Evolutionary conservation across 2,888 invertebrate genomes (phyloP).

Genomic region (Charanyca ferruginea): DNA sequence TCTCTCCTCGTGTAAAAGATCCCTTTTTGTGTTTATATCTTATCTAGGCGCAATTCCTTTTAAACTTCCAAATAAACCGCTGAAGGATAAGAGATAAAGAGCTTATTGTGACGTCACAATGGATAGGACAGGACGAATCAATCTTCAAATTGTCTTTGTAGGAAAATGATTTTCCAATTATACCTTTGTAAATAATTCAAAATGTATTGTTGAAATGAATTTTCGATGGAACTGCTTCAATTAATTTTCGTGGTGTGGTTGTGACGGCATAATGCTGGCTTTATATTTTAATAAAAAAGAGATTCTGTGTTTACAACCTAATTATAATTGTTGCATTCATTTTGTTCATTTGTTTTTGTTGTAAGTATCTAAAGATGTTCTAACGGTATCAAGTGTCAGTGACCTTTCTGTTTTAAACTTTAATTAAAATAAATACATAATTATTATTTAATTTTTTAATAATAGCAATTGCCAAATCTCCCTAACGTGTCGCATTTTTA

Average conservation of each 20-base stretch:
- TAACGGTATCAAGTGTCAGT: too few relatives aligned
- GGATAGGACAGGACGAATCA: conserved; percentile 58
- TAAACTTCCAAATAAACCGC: conserved; percentile 61
- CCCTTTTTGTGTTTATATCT: conserved; percentile 61
- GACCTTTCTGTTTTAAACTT: too few relatives aligned
- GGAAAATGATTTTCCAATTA: conserved; percentile 52
- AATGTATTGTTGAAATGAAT: neutral
- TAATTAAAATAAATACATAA: too few relatives aligned
- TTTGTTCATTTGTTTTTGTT: neutral
- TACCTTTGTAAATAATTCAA: conserved; percentile 32
- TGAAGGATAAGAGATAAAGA: conserved; percentile 63
- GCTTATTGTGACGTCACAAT: conserved; percentile 56
- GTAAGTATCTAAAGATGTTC: neutral
- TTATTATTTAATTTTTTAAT: too few relatives aligned
- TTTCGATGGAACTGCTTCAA: conserved; percentile 5
- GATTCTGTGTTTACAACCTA: neutral
- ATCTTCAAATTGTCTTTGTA: conserved; percentile 60
- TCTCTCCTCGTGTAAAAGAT: neutral
- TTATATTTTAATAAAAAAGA: neutral
- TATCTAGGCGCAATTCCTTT: conserved; percentile 62
- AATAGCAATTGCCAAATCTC: too few relatives aligned
- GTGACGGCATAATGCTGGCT: conserved; percentile 10
- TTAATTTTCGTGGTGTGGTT: conserved; percentile 33
- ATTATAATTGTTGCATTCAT: neutral
- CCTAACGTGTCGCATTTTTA: too few relatives aligned